Percentiles rank a stretch among this genome's conserved stretches.
These are phyloP conservation scores for Azemiops feae DNA, from an alignment of 2,113 vertebrate genomes.

Conservation along the genomic window DNA sequence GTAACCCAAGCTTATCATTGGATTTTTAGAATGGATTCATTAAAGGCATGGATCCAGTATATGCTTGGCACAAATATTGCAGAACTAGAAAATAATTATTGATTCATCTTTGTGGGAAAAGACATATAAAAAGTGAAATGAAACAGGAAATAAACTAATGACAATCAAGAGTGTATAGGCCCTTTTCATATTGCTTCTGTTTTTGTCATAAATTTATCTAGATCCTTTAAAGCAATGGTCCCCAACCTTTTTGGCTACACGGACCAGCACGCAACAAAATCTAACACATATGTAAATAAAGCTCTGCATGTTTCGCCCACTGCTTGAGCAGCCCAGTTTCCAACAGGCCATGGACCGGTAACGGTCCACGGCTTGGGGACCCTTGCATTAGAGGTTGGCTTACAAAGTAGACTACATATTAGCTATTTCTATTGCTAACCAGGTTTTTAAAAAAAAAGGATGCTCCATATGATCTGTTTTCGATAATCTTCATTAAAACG, in stretches of 20 bases:
- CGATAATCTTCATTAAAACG: not conserved
- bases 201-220: not conserved
- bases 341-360: not conserved
- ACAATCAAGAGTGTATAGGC: not conserved
- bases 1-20: not conserved
- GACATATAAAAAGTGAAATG: not conserved
- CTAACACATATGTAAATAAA: not conserved
- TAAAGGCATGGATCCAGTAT: not conserved
- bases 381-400: not conserved
- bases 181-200: not conserved
- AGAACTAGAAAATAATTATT: not conserved
- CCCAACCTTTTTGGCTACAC: not conserved
- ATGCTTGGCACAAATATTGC: not conserved
- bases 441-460: not conserved
- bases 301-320: not conserved
- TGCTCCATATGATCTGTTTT: not conserved
- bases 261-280: not conserved
- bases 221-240: not conserved
- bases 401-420: not conserved
- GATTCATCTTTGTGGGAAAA: not conserved
- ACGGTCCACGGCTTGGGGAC: not conserved
- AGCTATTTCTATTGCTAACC: not conserved
- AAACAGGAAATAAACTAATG: not conserved
- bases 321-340: not conserved
- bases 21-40: not conserved